Base-by-base conservation (phyloP, 2,888 invertebrate species). In the Agrochola litura region DNA sequence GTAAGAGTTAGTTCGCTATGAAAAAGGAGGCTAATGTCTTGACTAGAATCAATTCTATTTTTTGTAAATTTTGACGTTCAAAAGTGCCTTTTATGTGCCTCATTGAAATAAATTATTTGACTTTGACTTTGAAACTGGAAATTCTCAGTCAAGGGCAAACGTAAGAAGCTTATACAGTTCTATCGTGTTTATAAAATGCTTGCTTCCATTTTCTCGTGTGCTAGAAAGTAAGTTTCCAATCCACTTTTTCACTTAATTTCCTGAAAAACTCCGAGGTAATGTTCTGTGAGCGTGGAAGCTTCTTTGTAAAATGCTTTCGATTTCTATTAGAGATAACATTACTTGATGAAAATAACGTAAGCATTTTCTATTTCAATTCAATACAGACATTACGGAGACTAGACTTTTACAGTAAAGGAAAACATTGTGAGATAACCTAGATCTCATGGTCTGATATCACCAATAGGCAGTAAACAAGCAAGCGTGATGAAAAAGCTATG, bases 171-270 rank as follows among this genome's bases (percentile, higher is more conserved):
- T 65, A 58, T 41, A 41, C 25, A 37, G 22, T 37, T 14, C 43
- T 63, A 64, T 37, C 37, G 46, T 76, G 30, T 70, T n/a, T 64
- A 64, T 54, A 70, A 73, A 73, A 74, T 25, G 41, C 43, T 69
- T 61, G 69, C 64, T 22, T 65, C 71, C 49, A 82, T 69, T 76
- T 67, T 83, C 72, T 79, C 54, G 14, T 70, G 58, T 79, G 72
- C 65, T 72, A 10, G 61, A 73, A 54, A 76, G 41, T 63, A 63
- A 70, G 63, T 66, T 76, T 46, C 56, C 74, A 65, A 68, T 82
- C 68, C 71, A 68, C 70, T 71, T 76, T 76, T 81, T 69, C 71
- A 74, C 65, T 74, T 84, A 77, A 77, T 83, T 83, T 84, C 84
- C 81, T 84, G 77, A 77, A 74, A 65, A 58, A 66, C 65, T 74